Percentiles rank a stretch among this genome's conserved stretches.
phyloP scores from a whole-genome alignment of 1,140 invertebrate species.

The Orussus abietinus region DNA sequence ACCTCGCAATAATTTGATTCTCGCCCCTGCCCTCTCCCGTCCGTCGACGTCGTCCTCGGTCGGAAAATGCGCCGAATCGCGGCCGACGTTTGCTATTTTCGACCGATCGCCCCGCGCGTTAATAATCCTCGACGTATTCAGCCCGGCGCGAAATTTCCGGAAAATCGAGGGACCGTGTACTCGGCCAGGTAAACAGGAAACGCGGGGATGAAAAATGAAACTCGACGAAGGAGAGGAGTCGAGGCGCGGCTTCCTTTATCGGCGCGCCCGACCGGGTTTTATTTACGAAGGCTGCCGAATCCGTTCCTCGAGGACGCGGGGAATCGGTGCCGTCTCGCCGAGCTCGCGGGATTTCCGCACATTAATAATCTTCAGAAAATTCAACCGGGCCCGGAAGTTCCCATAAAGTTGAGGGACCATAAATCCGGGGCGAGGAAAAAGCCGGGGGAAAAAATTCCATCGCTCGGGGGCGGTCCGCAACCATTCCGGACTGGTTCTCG shows the following conservation, averaged over 20 bases:
- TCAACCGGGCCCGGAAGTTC: slow-evolving; percentile 6
- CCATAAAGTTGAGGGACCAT: not conserved
- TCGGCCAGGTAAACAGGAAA: no score
- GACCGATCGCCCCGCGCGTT: not conserved
- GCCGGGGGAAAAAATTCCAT: slow-evolving; percentile 7
- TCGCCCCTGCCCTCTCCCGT: slow-evolving; percentile 18
- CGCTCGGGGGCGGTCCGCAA: no score
- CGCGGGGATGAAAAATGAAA: no score
- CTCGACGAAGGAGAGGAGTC: no score
- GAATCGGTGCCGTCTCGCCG: slow-evolving; percentile 15
- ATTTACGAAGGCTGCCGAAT: no score
- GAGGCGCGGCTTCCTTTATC: no score
- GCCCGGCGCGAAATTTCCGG: no score
- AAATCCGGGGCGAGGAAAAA: not conserved
- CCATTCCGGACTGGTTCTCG: slow-evolving; percentile 27
- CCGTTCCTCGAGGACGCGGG: slow-evolving; percentile 5
- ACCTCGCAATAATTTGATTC: slow-evolving; percentile 44
- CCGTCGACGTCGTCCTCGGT: slow-evolving; percentile 23
- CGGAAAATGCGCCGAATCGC: slow-evolving; percentile 17
- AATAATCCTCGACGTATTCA: slow-evolving; percentile 27
- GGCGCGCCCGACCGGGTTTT: no score
- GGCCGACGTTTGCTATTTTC: not conserved
- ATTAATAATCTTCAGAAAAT: slow-evolving; percentile 20
- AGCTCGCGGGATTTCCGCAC: slow-evolving; percentile 11
- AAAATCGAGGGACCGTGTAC: no score